Conservation (phyloP, 2,797 vertebrate species). For the Discoglossus pictus region DNA sequence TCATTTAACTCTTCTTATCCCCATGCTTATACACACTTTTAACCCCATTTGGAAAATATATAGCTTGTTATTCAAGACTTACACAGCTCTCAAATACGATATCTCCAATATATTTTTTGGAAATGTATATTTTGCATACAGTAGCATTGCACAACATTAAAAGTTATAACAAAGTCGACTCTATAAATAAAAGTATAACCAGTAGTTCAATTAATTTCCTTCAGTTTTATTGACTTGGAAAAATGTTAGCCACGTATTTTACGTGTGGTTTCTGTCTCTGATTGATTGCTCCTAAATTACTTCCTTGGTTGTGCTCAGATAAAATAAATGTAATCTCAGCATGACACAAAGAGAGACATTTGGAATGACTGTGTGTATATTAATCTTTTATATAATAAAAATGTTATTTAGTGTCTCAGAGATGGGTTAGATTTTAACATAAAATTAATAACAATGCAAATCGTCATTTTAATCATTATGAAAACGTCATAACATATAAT, state of each 20-base stretch:
- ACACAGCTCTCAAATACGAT: too few relatives aligned
- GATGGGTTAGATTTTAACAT: slow-evolving; percentile 29
- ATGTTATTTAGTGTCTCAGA: slow-evolving; percentile 56
- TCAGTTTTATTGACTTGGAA: slow-evolving; percentile 32
- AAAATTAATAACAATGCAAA: slow-evolving; percentile 16
- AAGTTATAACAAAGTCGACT: too few relatives aligned
- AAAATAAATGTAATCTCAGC: slow-evolving; percentile 65
- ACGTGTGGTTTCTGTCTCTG: slow-evolving; percentile 49
- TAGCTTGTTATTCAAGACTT: too few relatives aligned
- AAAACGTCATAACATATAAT: too few relatives aligned
- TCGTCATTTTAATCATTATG: too few relatives aligned
- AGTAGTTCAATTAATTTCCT: slow-evolving; percentile 22
- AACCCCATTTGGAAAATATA: too few relatives aligned
- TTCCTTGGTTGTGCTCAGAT: slow-evolving; percentile 58
- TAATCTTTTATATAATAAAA: slow-evolving; percentile 57
- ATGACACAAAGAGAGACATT: slow-evolving; percentile 55
- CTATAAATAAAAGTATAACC: neutral
- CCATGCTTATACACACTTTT: too few relatives aligned
- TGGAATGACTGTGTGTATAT: slow-evolving; percentile 60
- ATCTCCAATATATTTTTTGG: too few relatives aligned
- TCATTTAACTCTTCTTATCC: too few relatives aligned
- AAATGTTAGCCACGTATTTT: slow-evolving; percentile 37
- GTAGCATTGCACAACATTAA: too few relatives aligned
- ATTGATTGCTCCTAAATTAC: slow-evolving; percentile 67
- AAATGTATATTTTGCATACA: too few relatives aligned